phyloP scores from a whole-genome alignment of 2,888 invertebrate species.

The Mesorhabditis sp. region DNA sequence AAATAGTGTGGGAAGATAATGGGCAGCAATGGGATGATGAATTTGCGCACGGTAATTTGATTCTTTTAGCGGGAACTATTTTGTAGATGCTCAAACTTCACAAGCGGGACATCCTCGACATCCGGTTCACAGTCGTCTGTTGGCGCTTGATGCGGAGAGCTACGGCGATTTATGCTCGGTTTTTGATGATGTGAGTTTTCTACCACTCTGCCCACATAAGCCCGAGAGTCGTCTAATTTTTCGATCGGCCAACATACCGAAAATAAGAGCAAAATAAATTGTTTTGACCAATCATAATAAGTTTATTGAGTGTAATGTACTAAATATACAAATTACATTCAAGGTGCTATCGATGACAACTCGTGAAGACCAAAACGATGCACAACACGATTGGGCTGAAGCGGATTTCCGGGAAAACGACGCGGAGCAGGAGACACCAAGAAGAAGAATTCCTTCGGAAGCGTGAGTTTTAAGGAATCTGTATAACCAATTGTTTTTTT shows the following conservation, averaged over 20 bases:
- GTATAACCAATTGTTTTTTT: neutral
- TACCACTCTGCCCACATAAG: too few relatives aligned
- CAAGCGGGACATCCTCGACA: neutral
- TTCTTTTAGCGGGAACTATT: neutral
- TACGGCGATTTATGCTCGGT: slow-evolving; percentile 23
- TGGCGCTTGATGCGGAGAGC: neutral
- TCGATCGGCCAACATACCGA: too few relatives aligned
- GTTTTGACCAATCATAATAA: too few relatives aligned
- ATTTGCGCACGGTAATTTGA: slow-evolving; percentile 21
- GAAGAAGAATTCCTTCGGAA: slow-evolving; percentile 14
- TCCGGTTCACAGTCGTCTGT: too few relatives aligned
- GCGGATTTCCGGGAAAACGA: slow-evolving; percentile 12
- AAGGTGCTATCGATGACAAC: slow-evolving; percentile 30
- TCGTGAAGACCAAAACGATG: slow-evolving; percentile 19
- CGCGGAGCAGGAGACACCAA: slow-evolving; percentile 16
- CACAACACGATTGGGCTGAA: slow-evolving; percentile 11
- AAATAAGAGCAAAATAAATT: too few relatives aligned
- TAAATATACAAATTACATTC: slow-evolving; percentile 8
- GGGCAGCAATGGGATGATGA: slow-evolving; percentile 40
- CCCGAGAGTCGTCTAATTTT: too few relatives aligned
- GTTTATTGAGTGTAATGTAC: neutral
- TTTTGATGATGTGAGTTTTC: slow-evolving; percentile 34
- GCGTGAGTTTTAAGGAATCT: neutral
- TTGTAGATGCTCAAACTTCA: neutral
- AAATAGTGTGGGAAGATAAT: slow-evolving; percentile 38